These are phyloP conservation scores for Aphis gossypii DNA, from an alignment of 1,140 invertebrate genomes.

Conservation along the genomic window DNA sequence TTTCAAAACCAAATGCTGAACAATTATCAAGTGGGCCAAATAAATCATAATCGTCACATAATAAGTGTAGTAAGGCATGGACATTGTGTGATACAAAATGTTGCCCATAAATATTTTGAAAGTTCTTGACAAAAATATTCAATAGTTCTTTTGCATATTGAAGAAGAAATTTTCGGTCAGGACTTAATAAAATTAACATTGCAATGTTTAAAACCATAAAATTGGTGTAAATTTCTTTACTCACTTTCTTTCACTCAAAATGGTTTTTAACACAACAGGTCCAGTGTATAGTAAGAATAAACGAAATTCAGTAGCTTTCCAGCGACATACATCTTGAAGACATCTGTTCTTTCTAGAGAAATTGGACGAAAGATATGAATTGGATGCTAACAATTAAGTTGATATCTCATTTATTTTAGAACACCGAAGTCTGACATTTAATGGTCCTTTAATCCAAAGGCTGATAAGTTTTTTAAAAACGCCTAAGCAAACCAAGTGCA, in stretches of 20 bases:
- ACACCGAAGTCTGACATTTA: not conserved
- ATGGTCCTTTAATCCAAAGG: constrained; percentile 61
- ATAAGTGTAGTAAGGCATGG: not conserved
- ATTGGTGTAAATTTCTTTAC: not conserved
- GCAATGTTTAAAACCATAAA: not conserved
- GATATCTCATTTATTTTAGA: not conserved
- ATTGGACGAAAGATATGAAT: not conserved
- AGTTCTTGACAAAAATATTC: constrained; percentile 17
- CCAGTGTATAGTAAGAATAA: not conserved
- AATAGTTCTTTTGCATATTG: constrained; percentile 7
- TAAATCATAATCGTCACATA: not conserved
- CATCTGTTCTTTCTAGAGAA: not conserved
- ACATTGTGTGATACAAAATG: constrained; percentile 9
- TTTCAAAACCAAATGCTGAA: constrained; percentile 41
- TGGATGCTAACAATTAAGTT: not conserved
- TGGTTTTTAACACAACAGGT: constrained; percentile 58
- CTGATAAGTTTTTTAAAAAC: constrained; percentile 63
- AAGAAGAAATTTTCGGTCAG: not conserved
- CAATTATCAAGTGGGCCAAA: constrained; percentile 21
- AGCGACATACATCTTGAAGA: not conserved
- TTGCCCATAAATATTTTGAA: not conserved
- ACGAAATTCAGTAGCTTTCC: not conserved
- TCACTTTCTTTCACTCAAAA: too few species aligned
- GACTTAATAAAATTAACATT: constrained; percentile 36
- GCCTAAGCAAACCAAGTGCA: constrained; percentile 62